Evolutionary conservation across 2,113 vertebrate species (phyloP).

Genomic region (Mesocricetus auratus): DNA sequence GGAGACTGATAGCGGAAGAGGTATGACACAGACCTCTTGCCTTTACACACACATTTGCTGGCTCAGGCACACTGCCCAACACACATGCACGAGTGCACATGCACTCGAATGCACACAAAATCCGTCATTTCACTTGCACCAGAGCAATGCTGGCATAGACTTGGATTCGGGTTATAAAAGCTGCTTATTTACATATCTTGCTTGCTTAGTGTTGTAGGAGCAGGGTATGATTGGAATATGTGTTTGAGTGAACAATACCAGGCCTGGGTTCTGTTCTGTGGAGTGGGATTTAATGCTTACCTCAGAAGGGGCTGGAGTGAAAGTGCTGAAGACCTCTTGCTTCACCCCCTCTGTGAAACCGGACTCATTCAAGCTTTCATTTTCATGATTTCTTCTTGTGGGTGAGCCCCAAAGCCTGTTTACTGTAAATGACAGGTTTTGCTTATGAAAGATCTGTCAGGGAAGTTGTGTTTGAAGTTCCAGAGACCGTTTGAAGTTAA

Average conservation of each 20-base stretch:
- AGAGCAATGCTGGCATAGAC: not conserved
- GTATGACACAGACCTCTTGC: not conserved
- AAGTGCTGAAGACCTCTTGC: not conserved
- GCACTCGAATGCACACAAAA: not conserved
- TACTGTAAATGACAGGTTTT: constrained; percentile 71
- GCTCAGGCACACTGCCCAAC: not conserved
- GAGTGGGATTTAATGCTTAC: not conserved
- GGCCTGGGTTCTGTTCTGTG: not conserved
- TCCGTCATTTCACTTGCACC: not conserved
- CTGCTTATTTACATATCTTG: not conserved
- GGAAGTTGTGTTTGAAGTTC: constrained; percentile 53
- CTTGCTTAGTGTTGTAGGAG: not conserved
- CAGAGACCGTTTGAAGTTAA: constrained; percentile 64
- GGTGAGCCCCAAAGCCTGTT: constrained; percentile 25
- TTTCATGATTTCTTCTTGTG: not conserved
- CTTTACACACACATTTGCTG: too few relatives aligned
- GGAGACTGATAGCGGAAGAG: not conserved
- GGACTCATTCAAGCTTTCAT: not conserved
- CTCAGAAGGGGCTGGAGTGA: not conserved
- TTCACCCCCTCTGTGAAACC: not conserved
- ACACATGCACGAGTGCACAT: not conserved
- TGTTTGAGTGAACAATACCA: not conserved
- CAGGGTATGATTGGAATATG: not conserved
- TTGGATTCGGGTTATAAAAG: not conserved
- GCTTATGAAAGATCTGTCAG: constrained; percentile 44